Evolutionary conservation across 1,140 invertebrate species (phyloP).

Genomic region (Ladona fulva): DNA sequence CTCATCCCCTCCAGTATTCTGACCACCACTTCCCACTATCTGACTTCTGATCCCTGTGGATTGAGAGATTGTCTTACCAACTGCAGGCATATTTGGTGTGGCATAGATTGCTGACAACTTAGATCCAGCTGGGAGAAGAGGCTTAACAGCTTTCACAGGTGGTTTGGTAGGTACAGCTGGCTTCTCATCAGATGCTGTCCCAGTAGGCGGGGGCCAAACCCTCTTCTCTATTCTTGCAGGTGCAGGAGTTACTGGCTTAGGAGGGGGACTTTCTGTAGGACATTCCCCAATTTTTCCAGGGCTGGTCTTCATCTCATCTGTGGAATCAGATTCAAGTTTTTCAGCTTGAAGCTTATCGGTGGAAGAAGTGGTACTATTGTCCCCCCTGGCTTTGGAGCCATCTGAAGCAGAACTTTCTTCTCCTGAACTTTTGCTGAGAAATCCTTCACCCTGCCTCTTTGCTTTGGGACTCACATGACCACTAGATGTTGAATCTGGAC

Average conservation of each 20-base stretch:
- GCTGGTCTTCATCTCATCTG: constrained; percentile 20
- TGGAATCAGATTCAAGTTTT: constrained; percentile 30
- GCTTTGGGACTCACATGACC: constrained; percentile 21
- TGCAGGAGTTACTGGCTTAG: background rate
- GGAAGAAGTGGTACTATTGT: background rate
- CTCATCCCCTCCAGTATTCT: constrained; percentile 23
- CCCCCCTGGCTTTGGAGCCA: background rate
- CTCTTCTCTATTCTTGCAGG: constrained; percentile 29
- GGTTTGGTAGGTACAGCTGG: constrained; percentile 62
- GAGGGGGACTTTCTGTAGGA: background rate
- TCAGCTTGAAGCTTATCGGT: background rate
- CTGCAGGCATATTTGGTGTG: constrained; percentile 43
- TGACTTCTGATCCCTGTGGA: constrained; percentile 32
- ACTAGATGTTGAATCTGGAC: constrained; percentile 16
- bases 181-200: constrained; percentile 45
- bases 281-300: constrained; percentile 27
- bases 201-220: constrained; percentile 43
- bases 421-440: constrained; percentile 18
- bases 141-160: constrained; percentile 44
- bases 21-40: constrained; percentile 34
- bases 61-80: constrained; percentile 15
- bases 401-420: background rate
- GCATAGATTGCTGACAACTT: constrained; percentile 49
- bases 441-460: constrained; percentile 23
- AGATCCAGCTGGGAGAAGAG: constrained; percentile 32